Evolutionary conservation across 2,888 invertebrate species (phyloP), one percentile per base, ranked within the genome.

Genomic region (Autographa gamma): DNA sequence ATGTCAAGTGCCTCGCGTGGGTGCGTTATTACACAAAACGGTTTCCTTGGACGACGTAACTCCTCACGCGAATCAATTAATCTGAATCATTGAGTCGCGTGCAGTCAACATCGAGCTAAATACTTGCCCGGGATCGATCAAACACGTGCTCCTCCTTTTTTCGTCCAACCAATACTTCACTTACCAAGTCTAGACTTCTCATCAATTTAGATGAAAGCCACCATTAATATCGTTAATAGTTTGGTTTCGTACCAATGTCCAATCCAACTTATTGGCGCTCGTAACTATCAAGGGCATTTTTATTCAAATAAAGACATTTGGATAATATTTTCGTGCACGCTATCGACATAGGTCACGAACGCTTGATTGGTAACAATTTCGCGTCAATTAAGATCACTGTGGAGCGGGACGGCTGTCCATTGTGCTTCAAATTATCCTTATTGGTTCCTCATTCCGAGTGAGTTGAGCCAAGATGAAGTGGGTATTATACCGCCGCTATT

Each of bases 281-380:
- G 31, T 48, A 38, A 38, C 75, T 63, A 38, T 77, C 82, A 83
- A 83, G 82, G 82, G 66, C 73, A 69, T 69, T 70, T 66, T 71
- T 77, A 83, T 81, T 81, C 58, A 73, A 76, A 80, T 74, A 68
- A 66, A 74, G 71, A 75, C 70, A 74, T 83, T 76, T 65, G 63
- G 69, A 72, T 66, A 67, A 65, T 71, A 76, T 80, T 82, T 80
- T 74, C 38, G 78, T 84, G 84, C 85, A 85, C 85, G 84, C 83
- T 85, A 89, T 89, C 86, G 88, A 79, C 85, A 80, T 85, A 84
- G 88, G 88, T 90, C 89, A 88, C 80, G 85, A 86, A 87, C 88
- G 82, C 87, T 90, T 92, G 92, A 94, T 94, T 94, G 94, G 88
- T 90, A 91, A 90, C 94, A 93, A 94, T 94, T 94, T 93, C 89